Evolutionary conservation across 2,113 vertebrate species (phyloP), one percentile per base, ranked within the genome.

Genomic region (Lophura nycthemera): DNA sequence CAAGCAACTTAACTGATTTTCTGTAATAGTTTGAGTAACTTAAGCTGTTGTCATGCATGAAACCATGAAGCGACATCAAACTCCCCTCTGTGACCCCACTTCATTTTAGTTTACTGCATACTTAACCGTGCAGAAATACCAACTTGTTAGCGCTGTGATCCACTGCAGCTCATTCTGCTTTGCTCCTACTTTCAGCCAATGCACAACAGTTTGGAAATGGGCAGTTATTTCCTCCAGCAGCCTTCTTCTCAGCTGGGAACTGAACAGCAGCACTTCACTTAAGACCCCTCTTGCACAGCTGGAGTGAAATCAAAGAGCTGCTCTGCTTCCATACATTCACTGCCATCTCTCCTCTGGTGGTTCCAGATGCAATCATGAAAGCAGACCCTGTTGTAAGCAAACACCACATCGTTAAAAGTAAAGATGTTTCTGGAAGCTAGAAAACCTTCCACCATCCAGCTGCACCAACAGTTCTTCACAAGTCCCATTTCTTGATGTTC

Each of bases 321-420:
- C 52, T 77, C 36, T 67, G 1, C 15, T 6, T 2, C 42, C 74
- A 40, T 17, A 38, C 48, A 20, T 1, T 19, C 3, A 24, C 66
- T 85, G 84, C 84, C 19, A 2, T 40, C 57, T 48, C 69, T 2
- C 40, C 48, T 24, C 59, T 3, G 1, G 13, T 5, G 22, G n/a
- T 32, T n/a, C 60, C 0, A 15, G 64, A 10, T 38, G 8, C 29
- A 1, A 3, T 1, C 30, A 3, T 4, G 47, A 22, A 56, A 63
- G 56, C 18, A 3, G 34, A n/a, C 38, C 29, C 42, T 4, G 32
- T 9, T 21, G 50, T 21, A 42, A 77, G 61, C 56, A 71, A 66
- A 83, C 24, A n/a, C 20, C 8, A 18, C 24, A 19, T n/a, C 56
- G 17, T 4, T 50, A 19, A 75, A 77, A 42, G 13, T 32, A 80